Evolutionary conservation across 2,797 vertebrate genomes (phyloP).

Genomic region (Cossypha polioptera): DNA sequence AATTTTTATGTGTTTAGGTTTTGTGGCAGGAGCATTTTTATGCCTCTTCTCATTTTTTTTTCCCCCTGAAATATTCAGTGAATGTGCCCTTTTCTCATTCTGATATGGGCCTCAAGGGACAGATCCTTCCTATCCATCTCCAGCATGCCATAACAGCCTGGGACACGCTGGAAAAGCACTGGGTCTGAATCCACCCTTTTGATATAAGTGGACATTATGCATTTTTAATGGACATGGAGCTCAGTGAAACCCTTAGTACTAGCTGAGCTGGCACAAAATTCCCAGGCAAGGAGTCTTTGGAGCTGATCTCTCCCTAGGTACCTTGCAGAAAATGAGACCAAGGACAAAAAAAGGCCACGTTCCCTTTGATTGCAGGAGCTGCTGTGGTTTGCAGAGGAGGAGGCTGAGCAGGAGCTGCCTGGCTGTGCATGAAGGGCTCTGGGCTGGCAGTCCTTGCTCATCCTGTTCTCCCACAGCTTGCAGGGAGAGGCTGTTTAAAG

Average conservation of each 20-base stretch:
- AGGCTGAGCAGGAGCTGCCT: not conserved
- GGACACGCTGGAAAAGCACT: not conserved
- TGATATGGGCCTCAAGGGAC: not conserved
- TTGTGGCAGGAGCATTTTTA: not conserved
- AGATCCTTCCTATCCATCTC: not conserved
- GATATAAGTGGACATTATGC: slow-evolving; percentile 45
- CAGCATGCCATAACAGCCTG: not conserved
- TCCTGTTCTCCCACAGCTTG: not conserved
- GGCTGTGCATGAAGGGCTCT: not conserved
- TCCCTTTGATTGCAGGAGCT: slow-evolving; percentile 3
- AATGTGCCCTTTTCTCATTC: not conserved
- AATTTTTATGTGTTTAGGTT: not conserved
- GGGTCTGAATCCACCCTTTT: not conserved
- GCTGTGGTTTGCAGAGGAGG: not conserved
- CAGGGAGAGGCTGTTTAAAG: not conserved
- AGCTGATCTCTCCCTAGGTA: slow-evolving; percentile 56
- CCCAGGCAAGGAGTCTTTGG: slow-evolving; percentile 37
- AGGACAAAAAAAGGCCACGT: slow-evolving; percentile 28
- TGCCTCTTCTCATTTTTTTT: not conserved
- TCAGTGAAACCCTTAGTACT: slow-evolving; percentile 34
- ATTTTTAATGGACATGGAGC: slow-evolving; percentile 24
- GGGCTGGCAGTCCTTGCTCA: not conserved
- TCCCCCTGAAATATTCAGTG: not conserved
- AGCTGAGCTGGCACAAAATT: slow-evolving; percentile 62
- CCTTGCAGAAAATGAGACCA: slow-evolving; percentile 54